These are phyloP conservation scores for Tenualosa ilisha DNA, from an alignment of 2,797 vertebrate genomes.

Conservation along the genomic window DNA sequence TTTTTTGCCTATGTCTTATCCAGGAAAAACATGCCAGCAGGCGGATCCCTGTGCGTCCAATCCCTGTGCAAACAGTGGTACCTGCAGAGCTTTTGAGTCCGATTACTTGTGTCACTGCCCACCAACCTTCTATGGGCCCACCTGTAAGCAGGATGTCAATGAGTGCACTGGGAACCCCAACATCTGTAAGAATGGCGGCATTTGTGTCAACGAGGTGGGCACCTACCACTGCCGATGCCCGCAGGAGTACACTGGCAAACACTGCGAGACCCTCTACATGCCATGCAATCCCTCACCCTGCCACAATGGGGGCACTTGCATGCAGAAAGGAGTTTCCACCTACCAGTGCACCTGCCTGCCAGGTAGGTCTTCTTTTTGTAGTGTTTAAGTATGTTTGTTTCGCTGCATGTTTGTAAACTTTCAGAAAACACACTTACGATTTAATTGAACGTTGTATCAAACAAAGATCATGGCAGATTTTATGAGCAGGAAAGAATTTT, in stretches of 20 bases:
- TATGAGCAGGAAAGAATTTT: too few species aligned
- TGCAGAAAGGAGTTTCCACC: constrained; percentile 83
- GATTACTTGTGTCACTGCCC: constrained; percentile 84
- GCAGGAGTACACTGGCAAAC: constrained; percentile 77
- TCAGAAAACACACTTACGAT: background rate
- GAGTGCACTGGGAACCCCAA: constrained; percentile 78
- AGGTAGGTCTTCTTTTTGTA: constrained; percentile 68
- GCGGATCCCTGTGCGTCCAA: constrained; percentile 92
- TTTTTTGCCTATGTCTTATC: background rate
- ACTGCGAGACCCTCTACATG: constrained; percentile 89
- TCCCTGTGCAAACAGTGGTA: constrained; percentile 89
- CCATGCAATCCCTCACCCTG: constrained; percentile 89
- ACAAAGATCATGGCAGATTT: too few species aligned
- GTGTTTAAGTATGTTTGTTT: constrained; percentile 38
- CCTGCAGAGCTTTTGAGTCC: constrained; percentile 82
- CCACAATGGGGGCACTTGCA: constrained; percentile 84
- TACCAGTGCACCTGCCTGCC: constrained; percentile 90
- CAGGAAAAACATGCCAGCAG: constrained; percentile 89
- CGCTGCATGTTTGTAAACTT: background rate
- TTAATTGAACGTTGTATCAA: too few species aligned
- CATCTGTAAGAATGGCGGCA: constrained; percentile 81
- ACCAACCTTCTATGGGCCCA: constrained; percentile 82
- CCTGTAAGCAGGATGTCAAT: constrained; percentile 88
- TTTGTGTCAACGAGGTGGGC: constrained; percentile 85
- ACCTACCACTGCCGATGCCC: constrained; percentile 85